Evolutionary conservation across 1,140 invertebrate species (phyloP).

Genomic region (Drosophila repleta): DNA sequence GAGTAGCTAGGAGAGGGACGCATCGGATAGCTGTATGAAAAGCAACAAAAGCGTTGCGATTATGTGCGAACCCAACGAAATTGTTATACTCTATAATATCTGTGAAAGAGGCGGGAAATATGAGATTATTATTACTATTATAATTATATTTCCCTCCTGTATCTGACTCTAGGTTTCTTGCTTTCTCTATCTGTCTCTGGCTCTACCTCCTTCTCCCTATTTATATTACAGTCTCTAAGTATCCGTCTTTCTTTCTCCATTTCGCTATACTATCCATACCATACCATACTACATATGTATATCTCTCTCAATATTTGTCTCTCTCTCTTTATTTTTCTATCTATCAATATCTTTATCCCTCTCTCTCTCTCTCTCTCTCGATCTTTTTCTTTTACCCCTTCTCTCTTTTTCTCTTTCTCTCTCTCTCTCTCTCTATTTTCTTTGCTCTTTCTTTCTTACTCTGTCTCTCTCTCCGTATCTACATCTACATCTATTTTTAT

Average conservation of each 20-base stretch:
- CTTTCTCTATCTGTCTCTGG: not conserved
- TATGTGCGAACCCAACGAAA: conserved; percentile 1
- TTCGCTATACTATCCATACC: too few species aligned
- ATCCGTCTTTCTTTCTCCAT: too few species aligned
- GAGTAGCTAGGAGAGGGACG: too few species aligned
- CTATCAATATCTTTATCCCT: not conserved
- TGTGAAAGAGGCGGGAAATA: not conserved
- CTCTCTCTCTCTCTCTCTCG: not conserved
- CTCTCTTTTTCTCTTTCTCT: not conserved
- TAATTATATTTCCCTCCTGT: too few species aligned
- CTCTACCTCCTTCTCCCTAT: not conserved
- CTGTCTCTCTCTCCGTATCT: too few species aligned
- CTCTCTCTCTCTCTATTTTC: not conserved
- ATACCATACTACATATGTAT: too few species aligned
- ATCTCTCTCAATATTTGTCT: too few species aligned
- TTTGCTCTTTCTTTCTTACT: not conserved
- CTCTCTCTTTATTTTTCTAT: not conserved
- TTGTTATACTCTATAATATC: not conserved
- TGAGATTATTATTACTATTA: too few species aligned
- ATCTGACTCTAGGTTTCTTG: not conserved
- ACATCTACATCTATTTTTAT: too few species aligned
- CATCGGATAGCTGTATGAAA: not conserved
- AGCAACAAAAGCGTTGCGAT: conserved; percentile 1
- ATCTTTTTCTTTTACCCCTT: too few species aligned
- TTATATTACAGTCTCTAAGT: too few species aligned